Base-by-base conservation (phyloP, 2,113 vertebrate species). In the Upupa epops region DNA sequence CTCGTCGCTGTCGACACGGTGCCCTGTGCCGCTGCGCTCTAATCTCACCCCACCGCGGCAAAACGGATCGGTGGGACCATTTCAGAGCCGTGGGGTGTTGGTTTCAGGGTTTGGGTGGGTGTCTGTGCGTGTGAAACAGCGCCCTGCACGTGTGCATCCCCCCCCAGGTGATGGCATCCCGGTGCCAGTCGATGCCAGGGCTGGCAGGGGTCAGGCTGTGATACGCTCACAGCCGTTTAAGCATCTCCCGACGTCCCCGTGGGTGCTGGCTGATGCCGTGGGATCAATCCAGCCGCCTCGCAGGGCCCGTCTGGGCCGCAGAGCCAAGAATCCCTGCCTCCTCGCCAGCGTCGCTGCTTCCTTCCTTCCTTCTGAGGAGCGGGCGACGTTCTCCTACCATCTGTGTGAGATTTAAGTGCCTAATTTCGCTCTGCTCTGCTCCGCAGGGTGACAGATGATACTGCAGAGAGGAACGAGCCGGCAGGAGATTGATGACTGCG, bases 341-440 rank as follows among this genome's bases (percentile, higher is more conserved):
- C 61, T 74, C 73, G 65, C 61, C 32, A 52, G 54, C 19, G 64
- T 22, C n/a, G n/a, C n/a, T n/a, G n/a, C n/a, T n/a, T n/a, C 40
- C 40, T 42, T 46, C 63, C 77, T 82, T 66, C 80, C 90, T 79
- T 71, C 83, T 22, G 2, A 71, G 74, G 88, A 78, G 66, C n/a
- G n/a, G n/a, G n/a, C 5, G 4, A 45, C 26, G 34, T 60, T 90
- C 75, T 66, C 13, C 66, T 34, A 32, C 93, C 89, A 59, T 49
- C 89, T 85, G 59, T 31, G 19, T n/a, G 65, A 85, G 71, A 83
- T 88, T 71, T 89, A 83, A 74, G 63, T 49, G 61, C 82, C 92
- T 89, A 31, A 85, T 68, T 74, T 49, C 52, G 66, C 61, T 42
- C 55, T 63, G 24, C 83, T 71, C 88, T 51, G 92, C 71, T 37